Conservation (phyloP, 2,888 invertebrate species). For the Pseudanteris insignis region DNA sequence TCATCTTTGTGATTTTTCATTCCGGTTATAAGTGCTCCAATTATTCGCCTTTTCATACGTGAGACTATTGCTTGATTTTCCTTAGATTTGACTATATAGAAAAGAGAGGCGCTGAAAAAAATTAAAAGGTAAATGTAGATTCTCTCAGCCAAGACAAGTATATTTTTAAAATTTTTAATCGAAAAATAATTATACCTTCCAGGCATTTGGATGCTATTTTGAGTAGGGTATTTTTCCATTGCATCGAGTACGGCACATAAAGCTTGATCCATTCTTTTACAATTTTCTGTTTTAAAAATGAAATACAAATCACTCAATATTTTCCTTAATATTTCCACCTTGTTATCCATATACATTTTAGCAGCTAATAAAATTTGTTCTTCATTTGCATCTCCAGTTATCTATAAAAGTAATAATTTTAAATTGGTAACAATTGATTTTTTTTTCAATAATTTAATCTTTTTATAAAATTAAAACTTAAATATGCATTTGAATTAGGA, state of each 20-base stretch:
- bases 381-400: too few relatives aligned
- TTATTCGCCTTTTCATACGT: constrained; percentile 80
- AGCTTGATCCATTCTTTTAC: constrained; percentile 78
- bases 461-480: too few relatives aligned
- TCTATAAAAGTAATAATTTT: too few relatives aligned
- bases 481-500: too few relatives aligned
- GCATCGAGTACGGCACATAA: constrained; percentile 85
- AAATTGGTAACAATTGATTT: too few relatives aligned
- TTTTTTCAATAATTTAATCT: too few relatives aligned
- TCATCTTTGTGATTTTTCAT: constrained; percentile 88
- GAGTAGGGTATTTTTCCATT: constrained; percentile 86
- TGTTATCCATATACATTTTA: constrained; percentile 79
- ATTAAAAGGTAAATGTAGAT: too few relatives aligned
- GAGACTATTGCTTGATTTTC: constrained; percentile 79
- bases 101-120: constrained; percentile 84
- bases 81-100: constrained; percentile 92
- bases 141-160: too few relatives aligned
- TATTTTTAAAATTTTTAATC: too few relatives aligned
- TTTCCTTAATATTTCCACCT: constrained; percentile 82
- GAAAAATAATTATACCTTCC: constrained; percentile 85
- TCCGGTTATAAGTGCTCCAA: constrained; percentile 84
- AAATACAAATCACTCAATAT: constrained; percentile 93
- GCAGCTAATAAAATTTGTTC: constrained; percentile 89
- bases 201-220: constrained; percentile 92
- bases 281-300: constrained; percentile 84